phyloP scores from a whole-genome alignment of 2,888 invertebrate genomes.

The Drosophila merina region DNA sequence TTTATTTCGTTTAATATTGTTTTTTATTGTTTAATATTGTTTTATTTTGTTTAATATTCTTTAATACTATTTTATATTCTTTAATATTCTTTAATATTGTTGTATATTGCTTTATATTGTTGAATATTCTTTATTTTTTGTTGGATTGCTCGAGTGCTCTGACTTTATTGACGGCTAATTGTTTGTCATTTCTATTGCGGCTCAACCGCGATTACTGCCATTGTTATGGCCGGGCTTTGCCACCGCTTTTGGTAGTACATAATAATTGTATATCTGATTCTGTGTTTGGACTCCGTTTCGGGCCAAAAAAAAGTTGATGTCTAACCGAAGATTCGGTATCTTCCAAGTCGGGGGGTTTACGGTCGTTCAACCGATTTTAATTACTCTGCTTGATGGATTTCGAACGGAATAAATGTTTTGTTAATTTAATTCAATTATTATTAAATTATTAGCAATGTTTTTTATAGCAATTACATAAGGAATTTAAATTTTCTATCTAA shows the following conservation, averaged over 20 bases:
- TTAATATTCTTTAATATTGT: too few species aligned
- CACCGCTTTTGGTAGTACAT: background rate
- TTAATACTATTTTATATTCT: background rate
- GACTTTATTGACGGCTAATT: conserved; percentile 19
- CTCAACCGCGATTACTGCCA: conserved; percentile 31
- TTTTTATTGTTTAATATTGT: too few species aligned
- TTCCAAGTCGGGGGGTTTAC: background rate
- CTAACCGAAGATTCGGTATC: background rate
- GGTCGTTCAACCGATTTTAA: conserved; percentile 1
- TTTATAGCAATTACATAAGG: too few species aligned
- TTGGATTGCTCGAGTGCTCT: background rate
- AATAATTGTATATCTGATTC: conserved; percentile 18
- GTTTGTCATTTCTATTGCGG: conserved; percentile 33
- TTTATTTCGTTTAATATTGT: too few species aligned
- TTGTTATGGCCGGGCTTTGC: conserved; percentile 19
- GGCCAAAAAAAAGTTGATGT: too few species aligned
- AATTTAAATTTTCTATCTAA: too few species aligned
- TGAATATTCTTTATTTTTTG: background rate
- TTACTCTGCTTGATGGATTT: background rate
- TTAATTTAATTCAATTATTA: background rate
- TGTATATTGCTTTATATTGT: too few species aligned
- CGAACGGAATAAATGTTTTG: background rate
- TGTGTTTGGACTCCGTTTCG: conserved; percentile 5
- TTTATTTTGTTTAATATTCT: background rate
- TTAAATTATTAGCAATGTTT: too few species aligned